These are phyloP conservation scores for Syrphus vitripennis DNA, from an alignment of 2,888 invertebrate genomes.

Conservation along the genomic window DNA sequence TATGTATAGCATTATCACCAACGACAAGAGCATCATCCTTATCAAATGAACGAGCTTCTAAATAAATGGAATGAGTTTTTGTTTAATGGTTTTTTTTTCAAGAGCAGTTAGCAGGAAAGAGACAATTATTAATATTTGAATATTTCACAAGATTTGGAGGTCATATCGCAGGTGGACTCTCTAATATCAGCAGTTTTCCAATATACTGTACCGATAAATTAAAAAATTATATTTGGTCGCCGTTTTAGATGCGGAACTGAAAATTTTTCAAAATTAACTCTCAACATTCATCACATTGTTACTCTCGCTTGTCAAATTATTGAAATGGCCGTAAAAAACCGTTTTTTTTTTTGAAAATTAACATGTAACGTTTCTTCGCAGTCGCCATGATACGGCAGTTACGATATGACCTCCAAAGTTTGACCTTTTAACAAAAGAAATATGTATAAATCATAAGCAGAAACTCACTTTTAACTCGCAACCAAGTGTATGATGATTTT, in stretches of 20 bases:
- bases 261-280: no score
- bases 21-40: slow-evolving; percentile 69
- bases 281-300: no score
- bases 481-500: slow-evolving; percentile 93
- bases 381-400: no score
- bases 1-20: slow-evolving; percentile 63
- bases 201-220: no score
- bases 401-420: not conserved
- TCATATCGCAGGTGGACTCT: no score
- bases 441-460: not conserved
- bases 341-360: no score
- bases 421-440: not conserved
- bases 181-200: no score
- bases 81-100: not conserved
- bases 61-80: slow-evolving; percentile 52
- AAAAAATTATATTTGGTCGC: no score
- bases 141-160: not conserved
- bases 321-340: no score
- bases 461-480: slow-evolving; percentile 97
- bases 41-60: slow-evolving; percentile 52
- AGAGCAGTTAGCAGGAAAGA: slow-evolving; percentile 31
- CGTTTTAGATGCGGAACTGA: no score
- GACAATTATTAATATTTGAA: not conserved
- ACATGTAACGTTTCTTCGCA: no score
- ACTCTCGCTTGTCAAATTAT: no score